phyloP scores from a whole-genome alignment of 2,888 invertebrate genomes.

The Tolmerus cingulatus region DNA sequence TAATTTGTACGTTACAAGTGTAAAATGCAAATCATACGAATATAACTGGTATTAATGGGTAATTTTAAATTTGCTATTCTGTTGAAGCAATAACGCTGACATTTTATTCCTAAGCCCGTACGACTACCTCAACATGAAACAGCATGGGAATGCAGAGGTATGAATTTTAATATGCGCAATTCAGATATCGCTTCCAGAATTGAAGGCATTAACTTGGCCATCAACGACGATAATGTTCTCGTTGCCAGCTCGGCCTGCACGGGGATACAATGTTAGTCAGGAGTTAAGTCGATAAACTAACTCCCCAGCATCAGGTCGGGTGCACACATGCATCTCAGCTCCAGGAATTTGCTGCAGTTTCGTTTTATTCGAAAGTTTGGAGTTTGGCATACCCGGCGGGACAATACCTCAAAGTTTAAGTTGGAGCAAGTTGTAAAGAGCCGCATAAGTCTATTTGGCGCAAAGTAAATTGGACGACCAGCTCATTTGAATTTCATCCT shows the following conservation, averaged over 20 bases:
- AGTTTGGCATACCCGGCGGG: constrained; percentile 35
- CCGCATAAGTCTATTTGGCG: constrained; percentile 39
- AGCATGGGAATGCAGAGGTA: background rate
- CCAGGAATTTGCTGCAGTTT: constrained; percentile 21
- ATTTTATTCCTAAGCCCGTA: background rate
- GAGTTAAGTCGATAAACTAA: constrained; percentile 28
- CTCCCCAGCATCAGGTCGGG: background rate
- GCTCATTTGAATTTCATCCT: constrained; percentile 36
- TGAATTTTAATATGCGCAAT: background rate
- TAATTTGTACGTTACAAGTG: background rate
- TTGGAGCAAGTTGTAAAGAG: constrained; percentile 31
- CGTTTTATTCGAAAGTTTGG: constrained; percentile 31
- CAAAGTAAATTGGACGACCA: constrained; percentile 32
- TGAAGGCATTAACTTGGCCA: constrained; percentile 4
- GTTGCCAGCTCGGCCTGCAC: background rate
- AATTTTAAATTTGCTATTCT: background rate
- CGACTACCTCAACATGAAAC: background rate
- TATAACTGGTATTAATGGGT: background rate
- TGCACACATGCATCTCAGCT: constrained; percentile 11
- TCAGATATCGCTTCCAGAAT: background rate
- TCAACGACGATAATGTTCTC: background rate
- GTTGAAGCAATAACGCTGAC: background rate
- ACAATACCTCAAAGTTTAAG: constrained; percentile 38
- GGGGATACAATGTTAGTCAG: constrained; percentile 20
- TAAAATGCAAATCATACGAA: background rate